These are phyloP conservation scores for Accipiter virgatus DNA, from an alignment of 2,113 vertebrate genomes.

Conservation along the genomic window DNA sequence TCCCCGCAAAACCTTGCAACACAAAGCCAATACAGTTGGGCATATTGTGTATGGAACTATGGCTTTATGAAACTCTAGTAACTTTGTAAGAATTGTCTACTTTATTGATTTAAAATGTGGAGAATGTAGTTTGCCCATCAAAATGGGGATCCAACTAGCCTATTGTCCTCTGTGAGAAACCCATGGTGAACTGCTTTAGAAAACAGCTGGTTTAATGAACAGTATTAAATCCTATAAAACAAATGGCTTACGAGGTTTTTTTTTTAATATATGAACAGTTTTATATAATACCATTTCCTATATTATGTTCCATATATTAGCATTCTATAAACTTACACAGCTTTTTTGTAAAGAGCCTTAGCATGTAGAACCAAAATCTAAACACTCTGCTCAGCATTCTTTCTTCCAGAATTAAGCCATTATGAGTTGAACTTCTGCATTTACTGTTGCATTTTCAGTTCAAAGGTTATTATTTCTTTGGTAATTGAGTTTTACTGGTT, in stretches of 20 bases:
- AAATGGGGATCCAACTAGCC: not conserved
- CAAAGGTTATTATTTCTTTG: conserved; percentile 44
- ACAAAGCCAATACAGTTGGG: no score
- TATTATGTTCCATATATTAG: not conserved
- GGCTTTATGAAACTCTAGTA: not conserved
- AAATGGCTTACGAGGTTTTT: not conserved
- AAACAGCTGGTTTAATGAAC: not conserved
- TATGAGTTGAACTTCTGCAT: not conserved
- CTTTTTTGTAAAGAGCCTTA: not conserved
- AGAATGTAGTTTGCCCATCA: not conserved
- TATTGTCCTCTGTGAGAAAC: not conserved
- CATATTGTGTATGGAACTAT: not conserved
- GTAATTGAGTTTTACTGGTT: conserved; percentile 31
- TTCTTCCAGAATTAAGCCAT: not conserved
- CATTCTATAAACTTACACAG: not conserved
- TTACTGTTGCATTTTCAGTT: conserved; percentile 30
- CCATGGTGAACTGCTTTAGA: not conserved
- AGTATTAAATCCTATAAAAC: not conserved
- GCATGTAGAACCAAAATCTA: not conserved
- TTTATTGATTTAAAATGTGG: not conserved
- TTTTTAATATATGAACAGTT: not conserved
- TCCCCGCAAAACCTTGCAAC: no score
- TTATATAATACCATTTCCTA: not conserved
- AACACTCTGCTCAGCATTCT: not conserved
- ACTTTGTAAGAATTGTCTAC: not conserved